phyloP scores from a whole-genome alignment of 2,113 vertebrate species.

The Arizona elegans region DNA sequence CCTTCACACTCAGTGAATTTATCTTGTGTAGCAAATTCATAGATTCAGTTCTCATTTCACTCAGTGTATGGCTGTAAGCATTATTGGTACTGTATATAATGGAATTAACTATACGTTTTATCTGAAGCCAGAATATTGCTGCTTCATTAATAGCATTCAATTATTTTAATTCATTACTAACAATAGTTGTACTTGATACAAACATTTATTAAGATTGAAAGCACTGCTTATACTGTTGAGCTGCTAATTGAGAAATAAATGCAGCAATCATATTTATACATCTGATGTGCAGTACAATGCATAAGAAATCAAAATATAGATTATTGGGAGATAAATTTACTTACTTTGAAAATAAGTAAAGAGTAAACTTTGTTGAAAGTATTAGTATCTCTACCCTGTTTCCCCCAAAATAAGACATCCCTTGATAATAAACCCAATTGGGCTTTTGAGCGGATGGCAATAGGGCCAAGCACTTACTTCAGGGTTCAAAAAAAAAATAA shows the following conservation, averaged over 20 bases:
- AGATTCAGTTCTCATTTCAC: neutral
- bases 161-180: neutral
- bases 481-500: no score
- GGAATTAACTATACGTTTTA: neutral
- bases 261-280: neutral
- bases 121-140: neutral
- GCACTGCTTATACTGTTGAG: neutral
- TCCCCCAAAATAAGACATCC: no score
- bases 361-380: neutral
- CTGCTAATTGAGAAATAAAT: neutral
- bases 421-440: no score
- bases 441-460: no score
- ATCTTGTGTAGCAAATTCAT: neutral
- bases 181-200: neutral
- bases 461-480: no score
- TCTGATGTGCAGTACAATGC: neutral
- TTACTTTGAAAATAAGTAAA: neutral
- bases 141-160: neutral
- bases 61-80: neutral
- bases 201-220: neutral
- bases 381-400: neutral
- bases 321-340: neutral
- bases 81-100: neutral
- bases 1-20: neutral
- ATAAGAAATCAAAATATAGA: neutral